Evolutionary conservation across 2,797 vertebrate species (phyloP), one percentile per base, ranked within the genome.

Genomic region (Carduelis carduelis): DNA sequence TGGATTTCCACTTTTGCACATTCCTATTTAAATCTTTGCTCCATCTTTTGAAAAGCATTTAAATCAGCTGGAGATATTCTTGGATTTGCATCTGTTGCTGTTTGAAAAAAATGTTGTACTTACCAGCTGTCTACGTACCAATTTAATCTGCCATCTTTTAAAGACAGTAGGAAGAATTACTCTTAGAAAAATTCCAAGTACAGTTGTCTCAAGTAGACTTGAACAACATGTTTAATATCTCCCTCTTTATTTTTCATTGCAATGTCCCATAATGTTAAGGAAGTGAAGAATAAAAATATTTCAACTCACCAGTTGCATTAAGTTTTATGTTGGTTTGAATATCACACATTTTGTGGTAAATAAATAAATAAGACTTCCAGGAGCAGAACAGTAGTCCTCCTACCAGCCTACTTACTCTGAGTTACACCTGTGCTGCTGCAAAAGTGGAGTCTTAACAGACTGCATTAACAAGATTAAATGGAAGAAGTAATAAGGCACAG

Each of bases 401-500:
- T 93, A 46, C 78, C 75, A 59, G 80, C 72, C 64, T 83, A 83
- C 93, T 92, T 89, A 87, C 72, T 93, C 94, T 90, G 24, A 79
- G 93, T 93, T 83, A 96, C 46, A 96, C 96, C 95, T 97, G 66
- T 88, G 95, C 93, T 97, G 95, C 82, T 93, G 92, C 94, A 97
- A 94, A 97, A 96, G 80, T 76, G 71, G 84, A 97, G 94, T 96
- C 97, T 95, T 96, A 97, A 97, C 96, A 96, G 97, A 95, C 92
- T 96, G 94, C 94, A 96, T 97, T 98, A 98, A 98, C 98, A 96
- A 98, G 98, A 98, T 98, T 98, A 98, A 97, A 97, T 91, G 95
- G 95, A 96, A 97, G 97, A 97, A 95, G 97, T 94, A 98, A 97
- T 97, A 98, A 98, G 96, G 87, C 95, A 97, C 96, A 98, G 97